These are phyloP conservation scores for Luehdorfia chinensis DNA, from an alignment of 1,140 invertebrate species.

Conservation along the genomic window DNA sequence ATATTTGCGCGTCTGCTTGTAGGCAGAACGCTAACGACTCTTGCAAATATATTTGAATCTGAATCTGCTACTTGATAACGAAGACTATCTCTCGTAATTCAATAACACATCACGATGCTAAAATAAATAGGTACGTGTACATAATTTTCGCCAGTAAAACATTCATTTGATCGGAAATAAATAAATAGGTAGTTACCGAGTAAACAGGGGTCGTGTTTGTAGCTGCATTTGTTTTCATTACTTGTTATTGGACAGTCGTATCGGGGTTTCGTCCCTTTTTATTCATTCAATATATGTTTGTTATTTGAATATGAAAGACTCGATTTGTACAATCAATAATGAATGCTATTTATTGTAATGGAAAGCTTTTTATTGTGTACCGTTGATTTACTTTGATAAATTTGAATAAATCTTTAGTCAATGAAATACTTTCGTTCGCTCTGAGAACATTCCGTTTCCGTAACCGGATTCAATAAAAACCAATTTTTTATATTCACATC, in stretches of 20 bases:
- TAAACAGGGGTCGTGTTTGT: conserved; percentile 48
- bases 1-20: too few relatives aligned
- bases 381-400: neutral
- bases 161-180: conserved; percentile 37
- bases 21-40: too few relatives aligned
- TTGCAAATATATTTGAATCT: too few relatives aligned
- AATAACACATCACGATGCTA: too few relatives aligned
- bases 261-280: conserved; percentile 22
- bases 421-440: too few relatives aligned
- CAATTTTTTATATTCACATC: too few relatives aligned
- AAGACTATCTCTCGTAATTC: too few relatives aligned
- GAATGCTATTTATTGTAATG: conserved; percentile 2
- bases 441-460: too few relatives aligned
- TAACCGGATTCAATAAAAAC: too few relatives aligned
- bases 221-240: conserved; percentile 64
- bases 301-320: conserved; percentile 27
- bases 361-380: neutral
- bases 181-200: conserved; percentile 39
- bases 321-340: conserved; percentile 16
- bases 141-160: conserved; percentile 28
- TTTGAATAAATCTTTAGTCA: neutral
- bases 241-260: conserved; percentile 31
- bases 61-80: too few relatives aligned
- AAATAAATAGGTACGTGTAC: too few relatives aligned
- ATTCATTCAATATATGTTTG: conserved; percentile 15